A percentile compares a stretch with the other conserved stretches of the same genome.
Evolutionary conservation across 2,797 vertebrate genomes (phyloP).

Genomic region (Geotrypetes seraphini): DNA sequence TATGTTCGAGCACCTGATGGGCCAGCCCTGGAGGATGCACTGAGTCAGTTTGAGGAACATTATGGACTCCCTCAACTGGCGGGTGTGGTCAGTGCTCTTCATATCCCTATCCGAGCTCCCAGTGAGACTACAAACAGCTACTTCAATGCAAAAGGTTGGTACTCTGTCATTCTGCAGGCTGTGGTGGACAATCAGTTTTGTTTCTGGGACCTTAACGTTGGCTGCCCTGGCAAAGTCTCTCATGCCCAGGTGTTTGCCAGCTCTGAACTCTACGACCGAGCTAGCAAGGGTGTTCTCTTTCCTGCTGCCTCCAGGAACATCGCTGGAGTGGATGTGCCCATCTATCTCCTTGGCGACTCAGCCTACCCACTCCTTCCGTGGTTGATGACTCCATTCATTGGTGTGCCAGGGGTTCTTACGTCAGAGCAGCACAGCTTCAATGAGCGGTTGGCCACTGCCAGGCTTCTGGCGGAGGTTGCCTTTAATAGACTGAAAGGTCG

Average conservation of each 20-base stretch:
- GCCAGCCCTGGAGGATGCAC: slow-evolving; percentile 29
- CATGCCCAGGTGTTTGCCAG: slow-evolving; percentile 51
- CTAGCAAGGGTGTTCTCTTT: slow-evolving; percentile 43
- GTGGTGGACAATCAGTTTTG: slow-evolving; percentile 52
- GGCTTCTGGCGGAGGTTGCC: slow-evolving; percentile 29
- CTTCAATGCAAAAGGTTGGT: slow-evolving; percentile 55
- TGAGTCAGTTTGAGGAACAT: slow-evolving; percentile 6
- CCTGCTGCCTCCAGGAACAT: slow-evolving; percentile 12
- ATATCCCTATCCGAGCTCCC: slow-evolving; percentile 54
- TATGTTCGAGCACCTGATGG: slow-evolving; percentile 42
- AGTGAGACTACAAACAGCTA: slow-evolving; percentile 40
- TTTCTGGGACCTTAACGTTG: slow-evolving; percentile 68
- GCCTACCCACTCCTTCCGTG: slow-evolving; percentile 54
- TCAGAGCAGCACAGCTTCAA: slow-evolving; percentile 42
- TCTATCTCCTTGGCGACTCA: slow-evolving; percentile 47
- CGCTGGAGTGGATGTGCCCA: slow-evolving; percentile 4
- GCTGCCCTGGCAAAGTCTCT: slow-evolving; percentile 57
- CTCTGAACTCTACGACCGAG: slow-evolving; percentile 49
- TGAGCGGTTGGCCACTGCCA: slow-evolving; percentile 25
- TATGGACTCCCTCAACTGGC: slow-evolving; percentile 56
- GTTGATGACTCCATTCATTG: slow-evolving; percentile 52
- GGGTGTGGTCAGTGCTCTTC: slow-evolving; percentile 51
- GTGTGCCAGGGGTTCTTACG: background rate
- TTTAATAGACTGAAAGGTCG: slow-evolving; percentile 51
- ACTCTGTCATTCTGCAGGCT: slow-evolving; percentile 48